Base-by-base conservation (phyloP, 2,113 vertebrate species). In the Oncorhynchus masou region DNA sequence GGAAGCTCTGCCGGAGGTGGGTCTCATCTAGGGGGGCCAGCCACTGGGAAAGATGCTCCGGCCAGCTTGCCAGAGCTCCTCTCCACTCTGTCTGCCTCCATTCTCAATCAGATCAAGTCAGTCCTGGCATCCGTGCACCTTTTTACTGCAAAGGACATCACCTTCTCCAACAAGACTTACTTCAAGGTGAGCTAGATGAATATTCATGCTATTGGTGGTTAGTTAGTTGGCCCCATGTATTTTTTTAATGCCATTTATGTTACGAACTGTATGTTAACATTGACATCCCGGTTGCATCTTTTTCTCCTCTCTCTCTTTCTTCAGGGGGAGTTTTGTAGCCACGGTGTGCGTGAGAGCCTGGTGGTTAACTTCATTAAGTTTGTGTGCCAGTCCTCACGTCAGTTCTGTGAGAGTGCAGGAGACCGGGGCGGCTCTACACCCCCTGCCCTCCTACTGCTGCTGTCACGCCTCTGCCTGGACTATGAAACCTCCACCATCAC, bases 161-260 rank as follows among this genome's bases (percentile, higher is more conserved):
- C 95, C 7, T 99, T 99, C 24, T 98, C 97, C 83, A 97, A 96
- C 91, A 96, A 98, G 83, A 95, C 97, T 1, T 99, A 97, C 90
- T 99, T 99, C 84, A 96, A 96, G 96, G 97, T 99, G 85, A 88
- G 79, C 9, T 12, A 45, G 39, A 3, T 68, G 9, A 29, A 29
- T 66, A 3, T 16, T 1, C 25, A 64, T 20, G 16, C 59, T 9
- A 25, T 45, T 25, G 16, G 13, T 60, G 7, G 7, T 20, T 39
- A 12, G 7, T 20, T 27, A 69, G 6, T 27, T n/a, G 31, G 9
- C 29, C 8, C 31, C 39, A 45, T 45, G 1, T 9, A 45, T 45
- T 12, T 45, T 45, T 45, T 45, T 45, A 45, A 45, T 11, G 39
- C 39, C 39, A 45, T 45, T 45, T 45, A 39, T 39, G 39, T 39